phyloP scores from a whole-genome alignment of 2,888 invertebrate species.

The Halictus quadricinctus region DNA sequence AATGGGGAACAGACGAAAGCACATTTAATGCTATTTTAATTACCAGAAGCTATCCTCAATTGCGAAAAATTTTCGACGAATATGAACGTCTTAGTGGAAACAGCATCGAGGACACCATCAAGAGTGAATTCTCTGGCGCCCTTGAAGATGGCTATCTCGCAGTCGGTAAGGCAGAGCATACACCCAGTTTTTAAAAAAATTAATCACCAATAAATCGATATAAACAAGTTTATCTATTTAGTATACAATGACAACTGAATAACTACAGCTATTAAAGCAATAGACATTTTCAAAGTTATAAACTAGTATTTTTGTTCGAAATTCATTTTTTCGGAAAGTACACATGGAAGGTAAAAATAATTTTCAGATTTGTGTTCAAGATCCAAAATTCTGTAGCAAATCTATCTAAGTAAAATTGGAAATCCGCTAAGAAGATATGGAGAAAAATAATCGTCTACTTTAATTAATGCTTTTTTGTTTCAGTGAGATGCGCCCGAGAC shows the following conservation, averaged over 20 bases:
- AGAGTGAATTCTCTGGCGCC: conserved; percentile 92
- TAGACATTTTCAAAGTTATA: background rate
- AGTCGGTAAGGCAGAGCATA: conserved; percentile 83
- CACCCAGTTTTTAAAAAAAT: background rate
- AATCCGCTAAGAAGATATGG: background rate
- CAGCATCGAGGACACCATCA: conserved; percentile 91
- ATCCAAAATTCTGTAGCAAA: background rate
- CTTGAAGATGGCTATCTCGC: conserved; percentile 90
- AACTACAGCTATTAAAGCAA: background rate
- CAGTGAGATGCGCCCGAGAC: conserved; percentile 91
- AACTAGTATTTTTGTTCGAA: background rate
- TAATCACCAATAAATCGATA: background rate
- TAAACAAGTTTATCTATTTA: background rate
- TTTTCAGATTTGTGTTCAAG: no score
- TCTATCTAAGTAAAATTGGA: background rate
- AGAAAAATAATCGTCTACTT: background rate
- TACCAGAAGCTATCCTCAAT: conserved; percentile 89
- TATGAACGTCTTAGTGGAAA: conserved; percentile 91
- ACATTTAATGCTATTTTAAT: conserved; percentile 93
- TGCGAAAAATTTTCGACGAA: conserved; percentile 86
- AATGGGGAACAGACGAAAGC: conserved; percentile 93
- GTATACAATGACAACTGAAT: background rate
- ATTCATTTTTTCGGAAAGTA: background rate
- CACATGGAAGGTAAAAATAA: background rate
- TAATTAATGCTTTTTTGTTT: conserved; percentile 4